phyloP scores from a whole-genome alignment of 2,888 invertebrate species.

The Phaedon cochleariae region DNA sequence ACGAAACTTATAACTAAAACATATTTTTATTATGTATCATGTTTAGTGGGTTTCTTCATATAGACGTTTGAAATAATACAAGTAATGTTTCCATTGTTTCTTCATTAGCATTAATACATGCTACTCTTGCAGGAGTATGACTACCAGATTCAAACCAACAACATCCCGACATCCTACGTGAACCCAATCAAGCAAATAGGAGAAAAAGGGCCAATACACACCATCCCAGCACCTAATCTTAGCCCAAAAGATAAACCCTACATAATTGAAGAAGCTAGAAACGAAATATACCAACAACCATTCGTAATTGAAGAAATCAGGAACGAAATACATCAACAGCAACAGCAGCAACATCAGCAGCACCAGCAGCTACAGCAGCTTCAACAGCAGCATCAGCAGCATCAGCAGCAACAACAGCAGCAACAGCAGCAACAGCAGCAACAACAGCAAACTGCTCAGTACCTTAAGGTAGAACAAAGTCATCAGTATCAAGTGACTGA shows the following conservation, averaged over 20 bases:
- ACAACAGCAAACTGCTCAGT: neutral
- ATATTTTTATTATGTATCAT: too few relatives aligned
- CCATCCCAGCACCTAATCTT: slow-evolving; percentile 86
- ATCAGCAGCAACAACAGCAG: slow-evolving; percentile 28
- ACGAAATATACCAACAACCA: slow-evolving; percentile 24
- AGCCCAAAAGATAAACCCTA: slow-evolving; percentile 73
- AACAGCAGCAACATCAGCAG: slow-evolving; percentile 22
- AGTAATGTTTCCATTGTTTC: too few relatives aligned
- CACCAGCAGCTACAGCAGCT: slow-evolving; percentile 19
- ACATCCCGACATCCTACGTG: slow-evolving; percentile 52
- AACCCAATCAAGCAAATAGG: slow-evolving; percentile 60
- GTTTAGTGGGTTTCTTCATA: too few relatives aligned
- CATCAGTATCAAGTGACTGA: slow-evolving; percentile 67
- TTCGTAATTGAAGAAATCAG: slow-evolving; percentile 30
- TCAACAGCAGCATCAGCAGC: neutral
- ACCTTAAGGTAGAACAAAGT: slow-evolving; percentile 32
- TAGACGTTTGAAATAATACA: too few relatives aligned
- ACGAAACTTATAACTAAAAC: too few relatives aligned
- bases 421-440: slow-evolving; percentile 19
- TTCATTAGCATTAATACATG: too few relatives aligned
- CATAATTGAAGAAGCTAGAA: slow-evolving; percentile 58
- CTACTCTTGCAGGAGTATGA: slow-evolving; percentile 55
- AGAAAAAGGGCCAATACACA: slow-evolving; percentile 80
- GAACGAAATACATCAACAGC: slow-evolving; percentile 20
- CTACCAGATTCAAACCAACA: slow-evolving; percentile 57